Evolutionary conservation across 2,113 vertebrate species (phyloP), one percentile per base, ranked within the genome.

Genomic region (Balaeniceps rex): DNA sequence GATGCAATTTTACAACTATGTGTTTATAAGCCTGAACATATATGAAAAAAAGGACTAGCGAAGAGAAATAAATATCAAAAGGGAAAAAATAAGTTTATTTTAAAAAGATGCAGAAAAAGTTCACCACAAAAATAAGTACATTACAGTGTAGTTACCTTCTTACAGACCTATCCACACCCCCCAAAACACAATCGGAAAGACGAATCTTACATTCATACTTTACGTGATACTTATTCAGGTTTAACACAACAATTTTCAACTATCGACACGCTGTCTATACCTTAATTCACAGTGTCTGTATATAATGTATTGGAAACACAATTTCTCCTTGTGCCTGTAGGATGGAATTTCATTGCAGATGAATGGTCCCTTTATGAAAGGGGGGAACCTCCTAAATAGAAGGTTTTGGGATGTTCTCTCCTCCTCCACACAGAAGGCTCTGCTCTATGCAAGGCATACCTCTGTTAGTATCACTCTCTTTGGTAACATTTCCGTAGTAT

Each of bases 351-450:
- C 66, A 71, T 8, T 76, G 54, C 23, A 58, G 29, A 75, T 25
- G 28, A 76, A 10, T 3, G 4, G 26, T 40, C 63, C 46, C 23
- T 70, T 61, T n/a, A 9, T 2, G 19, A 70, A 55, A 29, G 42
- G 23, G 7, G 10, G 11, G 2, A 9, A 38, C 6, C 7, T 60
- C 60, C 47, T 16, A 1, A 5, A 34, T 0, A 28, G 7, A 19
- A n/a, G 22, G 10, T 2, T 8, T 88, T 69, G 22, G 55, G 24
- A 44, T 22, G n/a, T 42, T 93, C 29, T 33, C 42, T 82, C 19
- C 25, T 57, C 66, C 60, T 31, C 14, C 49, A n/a, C 6, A 8
- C 7, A 10, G 5, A 33, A 83, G 15, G 23, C 40, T 58, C 33
- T 34, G 34, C 29, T 55, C 29, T 47, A 10, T 47, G 7, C 47